These are phyloP conservation scores for Acrossocheilus wenchowensis DNA, from an alignment of 2,797 vertebrate genomes.

Conservation along the genomic window DNA sequence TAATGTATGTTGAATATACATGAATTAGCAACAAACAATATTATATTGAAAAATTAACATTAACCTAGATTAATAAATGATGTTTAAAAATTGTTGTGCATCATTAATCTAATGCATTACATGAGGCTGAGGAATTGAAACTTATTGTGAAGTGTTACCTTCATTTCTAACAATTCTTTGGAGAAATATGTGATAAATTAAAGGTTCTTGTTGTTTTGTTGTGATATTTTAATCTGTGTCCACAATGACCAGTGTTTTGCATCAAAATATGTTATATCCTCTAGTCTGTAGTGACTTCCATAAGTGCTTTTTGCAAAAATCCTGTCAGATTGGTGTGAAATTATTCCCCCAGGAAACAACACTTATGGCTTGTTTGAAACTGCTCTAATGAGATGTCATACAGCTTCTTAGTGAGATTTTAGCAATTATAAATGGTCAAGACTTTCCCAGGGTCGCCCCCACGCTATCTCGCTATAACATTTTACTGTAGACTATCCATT, in stretches of 20 bases:
- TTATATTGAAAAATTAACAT: background rate
- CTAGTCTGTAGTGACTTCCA: background rate
- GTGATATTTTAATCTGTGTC: background rate
- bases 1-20: background rate
- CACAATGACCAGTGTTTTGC: background rate
- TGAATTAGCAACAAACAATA: background rate
- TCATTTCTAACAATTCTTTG: background rate
- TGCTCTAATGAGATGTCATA: slow-evolving; percentile 36
- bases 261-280: slow-evolving; percentile 11
- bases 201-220: background rate
- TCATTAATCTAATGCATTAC: background rate
- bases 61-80: background rate
- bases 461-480: background rate
- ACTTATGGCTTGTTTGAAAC: slow-evolving; percentile 30
- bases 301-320: background rate
- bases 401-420: slow-evolving; percentile 27
- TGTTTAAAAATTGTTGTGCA: background rate
- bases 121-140: too few species aligned
- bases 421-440: slow-evolving; percentile 39
- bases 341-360: slow-evolving; percentile 18
- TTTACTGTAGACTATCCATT: background rate
- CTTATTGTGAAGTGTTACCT: too few species aligned
- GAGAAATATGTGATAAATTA: background rate
- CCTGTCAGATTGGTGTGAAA: slow-evolving; percentile 25
- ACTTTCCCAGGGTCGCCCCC: slow-evolving; percentile 13